phyloP scores from a whole-genome alignment of 2,797 vertebrate species.

The Mormyrops attenuatus region DNA sequence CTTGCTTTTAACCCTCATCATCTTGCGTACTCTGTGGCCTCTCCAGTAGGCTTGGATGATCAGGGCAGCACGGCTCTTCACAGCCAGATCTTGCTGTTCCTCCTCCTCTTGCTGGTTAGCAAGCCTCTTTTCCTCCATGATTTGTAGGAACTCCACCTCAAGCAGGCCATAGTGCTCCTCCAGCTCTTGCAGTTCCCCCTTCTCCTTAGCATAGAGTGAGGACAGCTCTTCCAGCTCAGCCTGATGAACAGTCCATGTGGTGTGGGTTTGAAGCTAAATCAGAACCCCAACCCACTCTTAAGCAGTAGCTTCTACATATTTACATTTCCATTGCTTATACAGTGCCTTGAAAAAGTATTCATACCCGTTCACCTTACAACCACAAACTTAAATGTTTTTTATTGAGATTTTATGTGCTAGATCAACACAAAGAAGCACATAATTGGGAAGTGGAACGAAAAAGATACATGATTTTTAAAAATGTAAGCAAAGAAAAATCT shows the following conservation, averaged over 20 bases:
- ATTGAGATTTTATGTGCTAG: too few species aligned
- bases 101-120: constrained; percentile 50
- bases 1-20: constrained; percentile 61
- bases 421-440: too few species aligned
- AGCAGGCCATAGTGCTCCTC: constrained; percentile 53
- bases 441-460: too few species aligned
- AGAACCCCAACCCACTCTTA: neutral
- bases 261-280: neutral
- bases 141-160: constrained; percentile 63
- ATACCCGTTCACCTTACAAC: too few species aligned
- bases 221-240: constrained; percentile 57
- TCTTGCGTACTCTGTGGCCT: constrained; percentile 68
- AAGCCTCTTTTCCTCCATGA: constrained; percentile 58
- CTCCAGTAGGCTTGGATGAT: constrained; percentile 80
- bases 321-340: neutral
- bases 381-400: too few species aligned
- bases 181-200: constrained; percentile 58
- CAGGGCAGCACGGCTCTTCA: constrained; percentile 61
- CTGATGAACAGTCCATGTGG: constrained; percentile 44
- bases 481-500: too few species aligned
- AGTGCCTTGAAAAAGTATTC: too few species aligned
- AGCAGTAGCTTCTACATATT: neutral
- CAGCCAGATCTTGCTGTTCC: constrained; percentile 53
- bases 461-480: too few species aligned
- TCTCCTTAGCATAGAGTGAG: constrained; percentile 49